Percentiles rank a stretch among this genome's conserved stretches.
Evolutionary conservation across 2,888 invertebrate genomes (phyloP).

Genomic region (Drosophila anomalata): DNA sequence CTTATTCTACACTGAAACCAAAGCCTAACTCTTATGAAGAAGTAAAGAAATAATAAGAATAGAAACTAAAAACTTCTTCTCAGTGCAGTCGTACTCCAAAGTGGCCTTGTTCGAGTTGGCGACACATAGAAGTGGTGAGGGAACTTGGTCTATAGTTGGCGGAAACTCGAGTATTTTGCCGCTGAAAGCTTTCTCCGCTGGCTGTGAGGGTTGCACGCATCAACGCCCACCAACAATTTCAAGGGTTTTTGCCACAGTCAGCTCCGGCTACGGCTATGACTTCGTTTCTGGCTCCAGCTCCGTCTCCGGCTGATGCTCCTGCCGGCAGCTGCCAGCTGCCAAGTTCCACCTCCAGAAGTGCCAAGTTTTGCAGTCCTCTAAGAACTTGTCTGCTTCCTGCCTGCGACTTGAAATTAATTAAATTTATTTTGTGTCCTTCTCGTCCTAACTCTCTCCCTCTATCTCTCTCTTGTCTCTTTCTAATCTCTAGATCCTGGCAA

Average conservation of each 20-base stretch:
- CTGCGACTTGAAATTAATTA: constrained; percentile 68
- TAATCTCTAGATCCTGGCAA: constrained; percentile 71
- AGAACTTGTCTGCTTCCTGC: constrained; percentile 75
- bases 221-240: constrained; percentile 81
- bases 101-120: constrained; percentile 73
- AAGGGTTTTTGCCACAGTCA: constrained; percentile 72
- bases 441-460: not conserved
- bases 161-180: constrained; percentile 78
- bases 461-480: constrained; percentile 15
- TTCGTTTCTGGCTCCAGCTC: not conserved
- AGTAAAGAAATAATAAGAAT: not conserved
- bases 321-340: constrained; percentile 41
- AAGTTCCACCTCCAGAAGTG: constrained; percentile 39
- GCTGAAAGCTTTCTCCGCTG: constrained; percentile 74
- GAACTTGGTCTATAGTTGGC: constrained; percentile 49
- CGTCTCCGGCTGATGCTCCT: not conserved
- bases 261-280: constrained; percentile 28
- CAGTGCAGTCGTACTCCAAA: constrained; percentile 30
- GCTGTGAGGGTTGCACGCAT: constrained; percentile 81
- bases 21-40: not conserved
- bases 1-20: constrained; percentile 5
- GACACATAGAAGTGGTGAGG: constrained; percentile 40
- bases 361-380: constrained; percentile 63
- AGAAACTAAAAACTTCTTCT: not conserved
- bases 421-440: constrained; percentile 51